phyloP scores from a whole-genome alignment of 92 coral and sea anemone species.

The Parazoanthus darwini region DNA sequence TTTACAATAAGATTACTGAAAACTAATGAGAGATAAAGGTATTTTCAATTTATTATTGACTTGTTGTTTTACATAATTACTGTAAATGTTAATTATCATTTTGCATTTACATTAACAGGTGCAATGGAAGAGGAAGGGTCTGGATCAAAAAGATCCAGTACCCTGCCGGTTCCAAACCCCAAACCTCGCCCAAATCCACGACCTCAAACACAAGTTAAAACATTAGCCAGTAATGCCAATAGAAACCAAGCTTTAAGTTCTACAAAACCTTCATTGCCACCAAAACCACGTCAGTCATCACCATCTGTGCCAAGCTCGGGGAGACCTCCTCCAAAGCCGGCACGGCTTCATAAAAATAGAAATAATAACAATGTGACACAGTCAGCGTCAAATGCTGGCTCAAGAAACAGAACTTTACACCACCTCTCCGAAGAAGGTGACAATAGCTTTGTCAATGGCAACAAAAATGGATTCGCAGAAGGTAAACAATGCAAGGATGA shows the following conservation, averaged over 20 bases:
- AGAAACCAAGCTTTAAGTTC: conserved; percentile 4
- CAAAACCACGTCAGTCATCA: conserved; percentile 26
- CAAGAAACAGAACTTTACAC: conserved; percentile 19
- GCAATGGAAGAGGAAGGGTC: conserved; percentile 43
- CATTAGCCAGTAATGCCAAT: conserved; percentile 10
- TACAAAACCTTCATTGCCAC: conserved; percentile 24
- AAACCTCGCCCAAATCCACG: conserved; percentile 80
- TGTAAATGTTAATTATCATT: not conserved
- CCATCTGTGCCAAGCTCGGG: not conserved
- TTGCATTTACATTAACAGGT: not conserved
- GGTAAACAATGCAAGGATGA: not conserved
- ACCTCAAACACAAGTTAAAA: conserved; percentile 48
- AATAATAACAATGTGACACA: conserved; percentile 7
- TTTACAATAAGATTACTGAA: too few species aligned
- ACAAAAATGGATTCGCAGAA: conserved; percentile 7
- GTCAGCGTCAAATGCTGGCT: not conserved
- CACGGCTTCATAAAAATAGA: conserved; percentile 16
- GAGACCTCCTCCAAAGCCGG: conserved; percentile 25
- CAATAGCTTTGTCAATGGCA: not conserved
- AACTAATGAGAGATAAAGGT: too few species aligned
- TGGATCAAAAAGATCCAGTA: conserved; percentile 42
- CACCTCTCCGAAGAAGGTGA: conserved; percentile 28
- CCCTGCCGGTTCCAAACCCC: conserved; percentile 51
- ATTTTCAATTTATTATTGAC: too few species aligned
- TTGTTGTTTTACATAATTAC: too few species aligned